These are phyloP conservation scores for Delia radicum DNA, from an alignment of 1,140 invertebrate genomes.

Conservation along the genomic window DNA sequence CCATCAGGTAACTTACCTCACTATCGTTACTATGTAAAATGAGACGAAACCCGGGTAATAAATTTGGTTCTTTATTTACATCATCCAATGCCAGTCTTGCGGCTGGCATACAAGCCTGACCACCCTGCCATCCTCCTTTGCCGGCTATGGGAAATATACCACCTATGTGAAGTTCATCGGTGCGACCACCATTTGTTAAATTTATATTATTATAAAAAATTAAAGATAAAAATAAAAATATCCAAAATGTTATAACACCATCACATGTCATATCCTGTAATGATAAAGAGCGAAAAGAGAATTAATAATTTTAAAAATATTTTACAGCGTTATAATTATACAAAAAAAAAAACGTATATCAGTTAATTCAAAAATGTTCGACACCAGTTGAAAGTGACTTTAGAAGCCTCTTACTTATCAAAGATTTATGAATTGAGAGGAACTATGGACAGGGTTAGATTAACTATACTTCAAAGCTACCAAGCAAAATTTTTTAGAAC, in stretches of 20 bases:
- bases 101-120: constrained; percentile 92
- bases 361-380: too few species aligned
- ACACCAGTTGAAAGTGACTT: too few species aligned
- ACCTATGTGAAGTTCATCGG: constrained; percentile 88
- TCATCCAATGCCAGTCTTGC: constrained; percentile 93
- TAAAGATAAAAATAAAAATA: constrained; percentile 55
- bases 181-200: constrained; percentile 41
- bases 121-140: constrained; percentile 93
- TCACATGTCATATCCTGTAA: constrained; percentile 56
- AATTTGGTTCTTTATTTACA: constrained; percentile 86
- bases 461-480: too few species aligned
- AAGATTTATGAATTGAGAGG: too few species aligned
- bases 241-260: constrained; percentile 57
- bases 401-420: too few species aligned
- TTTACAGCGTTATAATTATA: too few species aligned
- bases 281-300: constrained; percentile 24
- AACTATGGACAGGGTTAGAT: too few species aligned
- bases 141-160: constrained; percentile 96
- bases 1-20: constrained; percentile 91
- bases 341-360: too few species aligned
- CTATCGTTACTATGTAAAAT: constrained; percentile 95
- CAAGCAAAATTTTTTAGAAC: too few species aligned
- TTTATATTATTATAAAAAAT: constrained; percentile 43
- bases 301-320: too few species aligned
- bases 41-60: constrained; percentile 89